Evolutionary conservation across 2,113 vertebrate genomes (phyloP).

Genomic region (Neolamprologus fasciatus): DNA sequence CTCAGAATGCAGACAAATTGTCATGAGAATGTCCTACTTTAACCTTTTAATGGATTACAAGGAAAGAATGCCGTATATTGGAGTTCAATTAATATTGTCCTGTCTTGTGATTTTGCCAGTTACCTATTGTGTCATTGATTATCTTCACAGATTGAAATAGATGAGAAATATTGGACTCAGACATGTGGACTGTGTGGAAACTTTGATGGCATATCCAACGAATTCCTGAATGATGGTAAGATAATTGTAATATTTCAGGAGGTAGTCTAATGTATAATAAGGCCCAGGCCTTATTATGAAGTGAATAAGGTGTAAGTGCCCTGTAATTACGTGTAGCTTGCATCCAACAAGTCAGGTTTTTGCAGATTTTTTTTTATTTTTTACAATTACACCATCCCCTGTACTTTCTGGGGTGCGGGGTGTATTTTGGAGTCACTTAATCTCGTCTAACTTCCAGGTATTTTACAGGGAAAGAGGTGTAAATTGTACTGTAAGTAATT

Average conservation of each 20-base stretch:
- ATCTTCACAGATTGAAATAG: constrained; percentile 61
- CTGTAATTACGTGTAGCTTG: not conserved
- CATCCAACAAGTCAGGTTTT: not conserved
- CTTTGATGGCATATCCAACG: constrained; percentile 57
- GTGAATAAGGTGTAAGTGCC: not conserved
- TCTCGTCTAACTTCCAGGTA: not conserved
- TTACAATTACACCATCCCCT: not conserved
- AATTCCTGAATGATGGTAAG: constrained; percentile 53
- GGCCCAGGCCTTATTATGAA: too few relatives aligned
- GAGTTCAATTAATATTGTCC: not conserved
- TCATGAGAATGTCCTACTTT: accelerated
- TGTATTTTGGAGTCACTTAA: not conserved
- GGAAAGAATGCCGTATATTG: not conserved
- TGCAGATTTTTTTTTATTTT: not conserved
- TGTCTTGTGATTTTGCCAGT: not conserved
- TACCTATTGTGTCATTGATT: not conserved
- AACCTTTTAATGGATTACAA: not conserved
- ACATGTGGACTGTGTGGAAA: constrained; percentile 73
- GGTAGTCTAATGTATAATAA: not conserved
- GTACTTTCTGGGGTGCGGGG: not conserved
- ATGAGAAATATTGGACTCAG: constrained; percentile 48
- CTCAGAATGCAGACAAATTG: not conserved
- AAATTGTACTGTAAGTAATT: not conserved
- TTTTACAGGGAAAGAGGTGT: not conserved
- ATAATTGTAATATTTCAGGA: not conserved